Conservation (phyloP, 2,113 vertebrate genomes). For the Hippocampus zosterae region DNA sequence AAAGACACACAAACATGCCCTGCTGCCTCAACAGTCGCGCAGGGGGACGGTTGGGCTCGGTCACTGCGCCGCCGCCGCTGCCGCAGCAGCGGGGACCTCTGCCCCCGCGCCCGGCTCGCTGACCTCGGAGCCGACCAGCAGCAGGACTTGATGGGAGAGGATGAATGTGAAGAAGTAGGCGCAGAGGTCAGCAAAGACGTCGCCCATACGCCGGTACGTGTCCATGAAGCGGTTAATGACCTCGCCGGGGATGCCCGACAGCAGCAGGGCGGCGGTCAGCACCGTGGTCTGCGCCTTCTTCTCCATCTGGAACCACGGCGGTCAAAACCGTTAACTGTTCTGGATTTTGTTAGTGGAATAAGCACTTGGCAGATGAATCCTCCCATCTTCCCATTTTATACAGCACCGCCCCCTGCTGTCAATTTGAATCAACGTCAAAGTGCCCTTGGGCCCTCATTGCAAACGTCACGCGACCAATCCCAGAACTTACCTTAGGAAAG, state of each 20-base stretch:
- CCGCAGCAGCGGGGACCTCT: no score
- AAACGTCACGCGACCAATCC: no score
- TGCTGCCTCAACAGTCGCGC: neutral
- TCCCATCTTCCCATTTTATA: no score
- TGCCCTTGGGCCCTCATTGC: no score
- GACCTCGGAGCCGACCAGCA: constrained; percentile 76
- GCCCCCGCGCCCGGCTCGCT: constrained; percentile 59
- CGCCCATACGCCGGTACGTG: constrained; percentile 95
- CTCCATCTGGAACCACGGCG: constrained; percentile 74
- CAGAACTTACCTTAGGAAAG: constrained; percentile 88
- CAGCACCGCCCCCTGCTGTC: no score
- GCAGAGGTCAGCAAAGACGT: constrained; percentile 96
- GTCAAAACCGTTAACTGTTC: neutral
- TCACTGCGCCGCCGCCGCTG: neutral
- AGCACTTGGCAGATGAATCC: no score
- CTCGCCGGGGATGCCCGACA: constrained; percentile 93
- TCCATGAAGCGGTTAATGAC: constrained; percentile 97
- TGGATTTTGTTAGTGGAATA: no score
- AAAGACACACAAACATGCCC: no score
- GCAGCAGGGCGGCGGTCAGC: constrained; percentile 86
- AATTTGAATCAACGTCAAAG: no score
- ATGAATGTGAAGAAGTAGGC: constrained; percentile 97
- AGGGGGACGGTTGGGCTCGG: neutral
- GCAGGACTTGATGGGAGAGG: constrained; percentile 83
- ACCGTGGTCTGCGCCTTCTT: constrained; percentile 91